Evolutionary conservation across 1,140 invertebrate genomes (phyloP), one percentile per base, ranked within the genome.

Genomic region (Aphaenogaster rudis): DNA sequence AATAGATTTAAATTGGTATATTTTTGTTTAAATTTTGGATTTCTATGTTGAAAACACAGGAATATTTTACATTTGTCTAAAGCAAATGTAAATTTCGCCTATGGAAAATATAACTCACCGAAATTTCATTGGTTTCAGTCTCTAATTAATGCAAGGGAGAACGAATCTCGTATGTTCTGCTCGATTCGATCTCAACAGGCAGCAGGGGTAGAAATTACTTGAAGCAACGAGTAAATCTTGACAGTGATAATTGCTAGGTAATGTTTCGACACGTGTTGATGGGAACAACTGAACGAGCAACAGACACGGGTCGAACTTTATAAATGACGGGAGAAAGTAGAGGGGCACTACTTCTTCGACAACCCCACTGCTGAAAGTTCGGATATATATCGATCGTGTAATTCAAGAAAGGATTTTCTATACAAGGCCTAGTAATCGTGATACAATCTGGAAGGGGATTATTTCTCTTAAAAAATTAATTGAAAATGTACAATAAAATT

Each of bases 291-390:
- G 89, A 90, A 86, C 52, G 57, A 79, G 28, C n/a, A 59, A 61
- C 42, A 69, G 82, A 84, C 86, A 86, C 72, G 89, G 54, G 21
- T 17, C 66, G 79, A 90, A 86, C 77, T 88, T 90, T 91, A 91
- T 91, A 91, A 86, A 78, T 86, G 71, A 39, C 72, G 82, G 78
- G 90, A 91, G 90, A 91, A 91, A 91, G 90, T 88, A 64, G 42
- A 88, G 63, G 39, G 36, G 72, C 36, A 78, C 59, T 81, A 71
- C 61, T 11, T 52, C 36, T 80, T 88, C 86, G 71, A 69, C 42
- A 81, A 84, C 87, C 87, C 89, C 90, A 84, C 88, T 89, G 61
- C 66, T 61, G 69, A 87, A 90, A 87, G 67, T 61, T 89, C 57
- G 13, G 15, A 64, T 0, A 50, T 64, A 52, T n/a, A 42, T 42